Evolutionary conservation across 2,113 vertebrate genomes (phyloP), one percentile per base, ranked within the genome.

Genomic region (Phocoena phocoena): DNA sequence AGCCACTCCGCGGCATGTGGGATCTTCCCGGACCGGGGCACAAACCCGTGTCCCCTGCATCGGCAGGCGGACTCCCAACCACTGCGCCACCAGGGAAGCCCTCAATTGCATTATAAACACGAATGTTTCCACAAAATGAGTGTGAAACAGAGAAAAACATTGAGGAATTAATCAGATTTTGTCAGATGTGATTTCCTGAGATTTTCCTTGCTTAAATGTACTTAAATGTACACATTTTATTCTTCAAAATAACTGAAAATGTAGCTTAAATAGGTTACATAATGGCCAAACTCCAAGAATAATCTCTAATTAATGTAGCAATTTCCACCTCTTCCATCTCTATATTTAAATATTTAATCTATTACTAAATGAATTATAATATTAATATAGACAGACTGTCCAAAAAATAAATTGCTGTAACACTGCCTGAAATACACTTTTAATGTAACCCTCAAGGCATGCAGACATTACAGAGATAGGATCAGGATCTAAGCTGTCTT

Each of bases 341-440:
- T 90, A 53, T 97, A 98, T 97, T 98, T 97, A 98, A 98, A 98
- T 97, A 88, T 98, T 98, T 97, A 98, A 98, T 98, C 97, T 84
- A 98, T 98, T 97, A 97, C 88, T 97, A 98, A 92, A 98, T 98
- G 26, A 98, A 98, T 97, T 84, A 97, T 96, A 98, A 93, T 97
- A 98, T 98, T 98, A 98, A 97, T 98, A 98, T 53, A 83, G 94
- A 90, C 62, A 89, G 44, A 44, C 90, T 98, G 97, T 96, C 94
- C 53, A 93, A 70, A 79, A 96, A 88, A 93, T 89, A 98, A 98
- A 98, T 98, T 98, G 97, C 95, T 95, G 3, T 98, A 98, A 98
- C 97, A 97, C 5, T 98, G 95, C 70, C 92, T 92, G 96, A 98
- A 98, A 98, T 97, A 95, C 0, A 90, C 65, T 98, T 93, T 71